Evolutionary conservation across 1,140 invertebrate genomes (phyloP).

Genomic region (Chrysoperla carnea): DNA sequence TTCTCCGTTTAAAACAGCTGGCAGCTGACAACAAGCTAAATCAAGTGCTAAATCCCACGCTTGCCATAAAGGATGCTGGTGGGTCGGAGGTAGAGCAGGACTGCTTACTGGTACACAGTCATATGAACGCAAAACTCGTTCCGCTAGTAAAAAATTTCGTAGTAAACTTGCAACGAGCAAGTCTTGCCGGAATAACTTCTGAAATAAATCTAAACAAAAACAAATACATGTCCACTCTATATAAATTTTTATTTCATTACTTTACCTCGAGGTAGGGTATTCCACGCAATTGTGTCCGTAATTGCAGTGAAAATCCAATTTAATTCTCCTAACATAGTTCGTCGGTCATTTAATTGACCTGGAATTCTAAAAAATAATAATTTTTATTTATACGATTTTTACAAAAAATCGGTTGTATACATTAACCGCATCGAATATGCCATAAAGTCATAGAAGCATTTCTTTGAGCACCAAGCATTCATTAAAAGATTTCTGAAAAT

Average conservation of each 20-base stretch:
- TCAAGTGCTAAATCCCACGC: slow-evolving; percentile 97
- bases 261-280: slow-evolving; percentile 68
- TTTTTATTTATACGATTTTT: not conserved
- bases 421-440: too few relatives aligned
- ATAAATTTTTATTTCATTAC: slow-evolving; percentile 1
- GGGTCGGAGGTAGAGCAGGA: slow-evolving; percentile 78
- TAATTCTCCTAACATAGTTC: slow-evolving; percentile 94
- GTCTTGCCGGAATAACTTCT: slow-evolving; percentile 93
- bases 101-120: slow-evolving; percentile 89
- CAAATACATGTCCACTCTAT: not conserved
- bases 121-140: slow-evolving; percentile 89
- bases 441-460: too few relatives aligned
- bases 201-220: slow-evolving; percentile 66
- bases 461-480: too few relatives aligned
- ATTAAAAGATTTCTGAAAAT: too few relatives aligned
- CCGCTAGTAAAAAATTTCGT: slow-evolving; percentile 92
- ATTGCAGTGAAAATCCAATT: slow-evolving; percentile 99
- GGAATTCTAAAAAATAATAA: slow-evolving; percentile 54
- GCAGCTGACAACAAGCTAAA: slow-evolving; percentile 77
- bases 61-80: slow-evolving; percentile 83
- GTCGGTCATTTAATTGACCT: slow-evolving; percentile 81
- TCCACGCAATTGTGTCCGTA: slow-evolving; percentile 99
- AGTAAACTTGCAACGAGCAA: slow-evolving; percentile 95
- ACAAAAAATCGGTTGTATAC: too few relatives aligned
- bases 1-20: slow-evolving; percentile 45